These are phyloP conservation scores for Laticauda laticaudata DNA, from an alignment of 2,113 vertebrate species.

Conservation along the genomic window DNA sequence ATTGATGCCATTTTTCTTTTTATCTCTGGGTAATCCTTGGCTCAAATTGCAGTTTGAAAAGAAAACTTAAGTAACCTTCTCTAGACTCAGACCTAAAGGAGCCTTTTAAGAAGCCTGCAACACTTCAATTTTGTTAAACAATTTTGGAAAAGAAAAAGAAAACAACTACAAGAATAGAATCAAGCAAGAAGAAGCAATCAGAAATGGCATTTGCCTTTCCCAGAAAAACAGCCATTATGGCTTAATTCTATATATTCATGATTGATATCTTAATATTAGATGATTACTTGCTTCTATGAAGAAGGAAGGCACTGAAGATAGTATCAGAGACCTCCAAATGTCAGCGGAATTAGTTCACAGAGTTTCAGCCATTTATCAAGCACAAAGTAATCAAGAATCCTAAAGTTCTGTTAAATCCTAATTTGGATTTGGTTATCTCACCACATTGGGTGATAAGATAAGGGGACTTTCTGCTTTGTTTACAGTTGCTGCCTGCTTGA, in stretches of 20 bases:
- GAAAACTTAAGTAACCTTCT: not conserved
- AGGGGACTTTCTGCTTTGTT: not conserved
- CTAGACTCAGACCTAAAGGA: not conserved
- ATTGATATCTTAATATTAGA: not conserved
- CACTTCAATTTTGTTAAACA: not conserved
- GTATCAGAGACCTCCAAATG: not conserved
- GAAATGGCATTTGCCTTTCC: not conserved
- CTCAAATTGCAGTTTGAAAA: not conserved
- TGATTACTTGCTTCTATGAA: not conserved
- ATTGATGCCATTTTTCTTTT: not conserved
- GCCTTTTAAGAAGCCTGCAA: not conserved
- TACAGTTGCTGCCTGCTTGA: not conserved
- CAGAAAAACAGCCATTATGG: not conserved
- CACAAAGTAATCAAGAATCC: not conserved
- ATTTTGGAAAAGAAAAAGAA: not conserved
- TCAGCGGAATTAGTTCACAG: not conserved
- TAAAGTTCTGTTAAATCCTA: not conserved
- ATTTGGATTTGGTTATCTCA: not conserved
- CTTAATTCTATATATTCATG: not conserved
- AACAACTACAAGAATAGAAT: not conserved
- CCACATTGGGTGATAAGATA: not conserved
- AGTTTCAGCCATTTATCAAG: not conserved
- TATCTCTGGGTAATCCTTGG: not conserved
- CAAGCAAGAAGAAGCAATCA: not conserved
- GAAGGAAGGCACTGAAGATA: not conserved